These are phyloP conservation scores for Oceanodroma tethys DNA, from an alignment of 2,113 vertebrate species.

Conservation along the genomic window DNA sequence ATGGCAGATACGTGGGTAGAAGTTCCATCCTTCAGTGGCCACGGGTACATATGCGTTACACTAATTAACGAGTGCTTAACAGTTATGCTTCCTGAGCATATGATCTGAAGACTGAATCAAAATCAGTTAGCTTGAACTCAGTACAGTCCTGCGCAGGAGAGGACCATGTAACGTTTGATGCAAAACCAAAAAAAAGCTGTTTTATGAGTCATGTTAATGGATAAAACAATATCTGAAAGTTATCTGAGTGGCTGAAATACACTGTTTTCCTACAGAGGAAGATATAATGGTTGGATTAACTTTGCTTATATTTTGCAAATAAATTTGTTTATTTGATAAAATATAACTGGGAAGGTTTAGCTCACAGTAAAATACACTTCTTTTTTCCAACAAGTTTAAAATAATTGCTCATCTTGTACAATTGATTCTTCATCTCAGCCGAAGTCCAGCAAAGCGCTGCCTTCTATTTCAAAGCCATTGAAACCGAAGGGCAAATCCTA, in stretches of 20 bases:
- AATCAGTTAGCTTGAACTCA: background rate
- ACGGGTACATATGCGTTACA: background rate
- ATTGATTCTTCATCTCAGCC: background rate
- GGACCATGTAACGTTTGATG: background rate
- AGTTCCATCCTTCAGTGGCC: background rate
- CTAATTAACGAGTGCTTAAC: conserved; percentile 17
- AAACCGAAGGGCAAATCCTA: background rate
- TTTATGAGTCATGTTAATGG: background rate
- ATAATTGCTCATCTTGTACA: background rate
- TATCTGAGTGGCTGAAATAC: background rate
- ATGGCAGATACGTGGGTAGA: conserved; percentile 1
- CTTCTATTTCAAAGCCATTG: background rate
- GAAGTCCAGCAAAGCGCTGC: background rate
- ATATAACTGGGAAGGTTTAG: background rate
- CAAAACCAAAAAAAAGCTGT: background rate
- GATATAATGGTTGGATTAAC: background rate
- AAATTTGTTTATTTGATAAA: background rate
- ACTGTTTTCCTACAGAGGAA: background rate
- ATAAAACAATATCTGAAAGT: background rate
- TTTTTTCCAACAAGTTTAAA: background rate
- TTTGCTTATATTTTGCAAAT: background rate
- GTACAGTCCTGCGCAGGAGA: background rate
- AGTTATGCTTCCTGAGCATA: conserved; percentile 35
- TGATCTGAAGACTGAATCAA: conserved; percentile 10
- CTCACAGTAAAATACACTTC: background rate